Percentiles rank a stretch among this genome's conserved stretches.
These are phyloP conservation scores for Sminthopsis crassicaudata DNA, from an alignment of 2,113 vertebrate genomes.

Conservation along the genomic window DNA sequence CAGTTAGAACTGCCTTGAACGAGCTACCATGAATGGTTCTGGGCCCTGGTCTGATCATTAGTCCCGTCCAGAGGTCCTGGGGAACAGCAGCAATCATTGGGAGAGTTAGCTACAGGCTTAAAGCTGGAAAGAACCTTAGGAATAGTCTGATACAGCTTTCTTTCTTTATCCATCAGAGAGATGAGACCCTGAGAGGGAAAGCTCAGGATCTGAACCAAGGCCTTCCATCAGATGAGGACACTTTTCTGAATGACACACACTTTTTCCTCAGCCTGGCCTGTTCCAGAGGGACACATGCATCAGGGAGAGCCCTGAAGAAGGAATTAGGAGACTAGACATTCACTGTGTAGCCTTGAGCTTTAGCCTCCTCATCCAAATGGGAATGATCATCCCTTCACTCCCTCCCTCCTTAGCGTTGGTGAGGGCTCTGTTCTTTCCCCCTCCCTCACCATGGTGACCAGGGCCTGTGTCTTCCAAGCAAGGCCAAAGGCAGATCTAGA, in stretches of 20 bases:
- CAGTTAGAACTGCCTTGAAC: neutral
- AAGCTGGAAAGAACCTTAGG: neutral
- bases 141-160: slow-evolving; percentile 49
- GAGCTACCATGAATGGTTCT: neutral
- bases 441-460: slow-evolving; percentile 59
- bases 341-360: neutral
- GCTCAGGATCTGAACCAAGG: slow-evolving; percentile 62
- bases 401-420: neutral
- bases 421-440: slow-evolving; percentile 28
- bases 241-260: neutral
- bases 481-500: slow-evolving; percentile 33
- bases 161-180: slow-evolving; percentile 59
- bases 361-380: neutral
- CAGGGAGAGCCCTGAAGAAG: neutral
- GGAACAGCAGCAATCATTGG: neutral
- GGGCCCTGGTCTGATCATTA: neutral
- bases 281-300: neutral
- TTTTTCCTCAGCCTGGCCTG: neutral
- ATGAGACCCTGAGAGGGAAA: slow-evolving; percentile 55
- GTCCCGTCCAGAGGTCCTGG: neutral
- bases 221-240: slow-evolving; percentile 6
- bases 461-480: neutral
- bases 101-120: neutral
- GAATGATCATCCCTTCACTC: neutral
- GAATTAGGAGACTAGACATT: neutral